Conservation (phyloP, 92 coral and sea anemone species). For the Desmophyllum pertusum region DNA sequence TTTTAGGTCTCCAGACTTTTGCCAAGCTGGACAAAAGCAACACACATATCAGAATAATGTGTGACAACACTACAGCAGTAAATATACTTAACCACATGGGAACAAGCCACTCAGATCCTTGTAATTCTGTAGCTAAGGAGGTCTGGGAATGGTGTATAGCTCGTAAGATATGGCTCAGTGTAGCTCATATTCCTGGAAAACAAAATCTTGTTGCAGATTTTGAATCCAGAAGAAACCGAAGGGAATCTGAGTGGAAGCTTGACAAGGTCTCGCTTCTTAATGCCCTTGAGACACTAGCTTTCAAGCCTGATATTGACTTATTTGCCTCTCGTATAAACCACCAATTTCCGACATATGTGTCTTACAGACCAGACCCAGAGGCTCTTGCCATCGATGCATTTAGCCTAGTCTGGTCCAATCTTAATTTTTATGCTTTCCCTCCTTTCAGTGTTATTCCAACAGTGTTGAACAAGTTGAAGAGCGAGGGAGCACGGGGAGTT, state of each 20-base stretch:
- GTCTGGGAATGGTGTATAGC: constrained; percentile 60
- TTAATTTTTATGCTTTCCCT: constrained; percentile 38
- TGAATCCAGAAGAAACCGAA: not conserved
- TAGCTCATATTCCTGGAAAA: constrained; percentile 44
- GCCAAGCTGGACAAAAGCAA: not conserved
- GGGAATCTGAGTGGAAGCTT: not conserved
- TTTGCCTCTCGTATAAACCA: constrained; percentile 46
- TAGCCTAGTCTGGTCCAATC: constrained; percentile 4
- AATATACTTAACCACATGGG: constrained; percentile 54
- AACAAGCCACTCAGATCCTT: constrained; percentile 47
- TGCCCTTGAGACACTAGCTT: constrained; percentile 1
- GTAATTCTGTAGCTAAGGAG: constrained; percentile 35
- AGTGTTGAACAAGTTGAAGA: not conserved
- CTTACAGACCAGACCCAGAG: constrained; percentile 40
- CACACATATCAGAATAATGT: not conserved
- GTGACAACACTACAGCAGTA: constrained; percentile 54
- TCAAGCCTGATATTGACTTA: constrained; percentile 29
- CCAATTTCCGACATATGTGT: constrained; percentile 25
- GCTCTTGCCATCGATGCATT: constrained; percentile 39
- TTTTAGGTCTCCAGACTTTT: constrained; percentile 31
- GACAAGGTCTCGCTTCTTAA: not conserved
- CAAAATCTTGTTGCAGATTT: constrained; percentile 1
- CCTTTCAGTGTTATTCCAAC: constrained; percentile 17
- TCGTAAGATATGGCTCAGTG: constrained; percentile 26
- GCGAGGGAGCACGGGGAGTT: not conserved